Evolutionary conservation across 37 sponge, comb jelly and placozoan species (phyloP).

Genomic region (Mnemiopsis leidyi): DNA sequence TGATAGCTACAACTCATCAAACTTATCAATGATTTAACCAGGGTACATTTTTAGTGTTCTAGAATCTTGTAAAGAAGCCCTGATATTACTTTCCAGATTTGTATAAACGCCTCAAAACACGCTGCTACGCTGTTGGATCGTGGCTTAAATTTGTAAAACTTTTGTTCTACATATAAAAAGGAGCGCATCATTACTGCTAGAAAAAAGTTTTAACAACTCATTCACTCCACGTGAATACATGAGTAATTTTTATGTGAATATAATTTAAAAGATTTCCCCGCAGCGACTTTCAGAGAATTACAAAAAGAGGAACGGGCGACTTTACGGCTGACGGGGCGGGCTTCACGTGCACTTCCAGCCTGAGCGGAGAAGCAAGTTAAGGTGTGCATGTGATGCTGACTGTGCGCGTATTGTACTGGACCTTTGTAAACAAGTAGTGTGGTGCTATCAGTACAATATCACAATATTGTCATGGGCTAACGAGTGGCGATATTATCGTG

Average conservation of each 20-base stretch:
- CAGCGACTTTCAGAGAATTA: not conserved
- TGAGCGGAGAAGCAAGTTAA: not conserved
- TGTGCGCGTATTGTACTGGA: not conserved
- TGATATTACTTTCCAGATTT: too few relatives aligned
- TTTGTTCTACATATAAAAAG: not conserved
- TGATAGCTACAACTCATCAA: not conserved
- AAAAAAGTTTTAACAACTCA: not conserved
- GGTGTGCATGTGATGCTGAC: not conserved
- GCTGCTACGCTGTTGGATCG: too few relatives aligned
- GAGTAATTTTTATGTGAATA: not conserved
- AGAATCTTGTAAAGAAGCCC: too few relatives aligned
- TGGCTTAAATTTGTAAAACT: too few relatives aligned
- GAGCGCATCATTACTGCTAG: not conserved
- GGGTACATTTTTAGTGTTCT: too few relatives aligned
- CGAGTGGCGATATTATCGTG: too few relatives aligned
- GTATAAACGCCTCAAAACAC: too few relatives aligned
- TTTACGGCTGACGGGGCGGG: not conserved
- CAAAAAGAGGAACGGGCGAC: not conserved
- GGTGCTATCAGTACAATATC: not conserved
- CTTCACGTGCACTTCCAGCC: not conserved
- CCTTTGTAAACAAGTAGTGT: not conserved
- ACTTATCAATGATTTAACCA: too few relatives aligned
- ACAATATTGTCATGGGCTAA: too few relatives aligned
- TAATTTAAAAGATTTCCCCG: not conserved
- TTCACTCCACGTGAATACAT: not conserved